These are phyloP conservation scores for Rhipidura dahli DNA, from an alignment of 2,113 vertebrate genomes.

Conservation along the genomic window DNA sequence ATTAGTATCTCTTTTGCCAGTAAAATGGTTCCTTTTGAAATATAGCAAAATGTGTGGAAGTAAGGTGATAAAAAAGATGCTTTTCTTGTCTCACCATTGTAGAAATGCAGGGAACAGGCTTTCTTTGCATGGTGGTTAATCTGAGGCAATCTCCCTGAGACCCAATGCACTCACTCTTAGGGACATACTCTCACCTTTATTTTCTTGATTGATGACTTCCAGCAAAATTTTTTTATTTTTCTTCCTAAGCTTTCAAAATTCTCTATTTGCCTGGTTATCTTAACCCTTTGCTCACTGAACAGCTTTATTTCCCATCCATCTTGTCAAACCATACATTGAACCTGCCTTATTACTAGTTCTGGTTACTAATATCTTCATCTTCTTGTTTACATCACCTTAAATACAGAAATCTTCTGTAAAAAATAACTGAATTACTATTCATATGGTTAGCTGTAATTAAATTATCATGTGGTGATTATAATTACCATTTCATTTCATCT, in stretches of 20 bases:
- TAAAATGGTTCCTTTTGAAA: neutral
- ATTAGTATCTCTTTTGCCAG: neutral
- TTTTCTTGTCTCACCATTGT: neutral
- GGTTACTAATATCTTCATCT: neutral
- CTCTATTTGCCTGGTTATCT: neutral
- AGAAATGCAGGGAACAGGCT: neutral
- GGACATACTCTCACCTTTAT: neutral
- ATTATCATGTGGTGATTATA: neutral
- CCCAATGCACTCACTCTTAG: neutral
- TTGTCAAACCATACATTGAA: neutral
- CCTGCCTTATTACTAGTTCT: neutral
- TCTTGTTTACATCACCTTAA: neutral
- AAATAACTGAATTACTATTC: neutral
- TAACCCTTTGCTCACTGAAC: neutral
- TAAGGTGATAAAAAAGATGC: neutral
- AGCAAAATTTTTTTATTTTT: neutral
- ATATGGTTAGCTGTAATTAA: neutral
- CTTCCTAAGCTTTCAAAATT: neutral
- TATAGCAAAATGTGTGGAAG: neutral
- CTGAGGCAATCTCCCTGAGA: neutral
- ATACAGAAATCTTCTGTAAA: neutral
- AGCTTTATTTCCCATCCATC: neutral
- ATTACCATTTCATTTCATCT: conserved; percentile 20
- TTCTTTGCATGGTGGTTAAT: neutral
- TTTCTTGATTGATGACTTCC: neutral